Conservation (phyloP, 1,140 invertebrate genomes). For the Stenopsyche tienmushanensis region DNA sequence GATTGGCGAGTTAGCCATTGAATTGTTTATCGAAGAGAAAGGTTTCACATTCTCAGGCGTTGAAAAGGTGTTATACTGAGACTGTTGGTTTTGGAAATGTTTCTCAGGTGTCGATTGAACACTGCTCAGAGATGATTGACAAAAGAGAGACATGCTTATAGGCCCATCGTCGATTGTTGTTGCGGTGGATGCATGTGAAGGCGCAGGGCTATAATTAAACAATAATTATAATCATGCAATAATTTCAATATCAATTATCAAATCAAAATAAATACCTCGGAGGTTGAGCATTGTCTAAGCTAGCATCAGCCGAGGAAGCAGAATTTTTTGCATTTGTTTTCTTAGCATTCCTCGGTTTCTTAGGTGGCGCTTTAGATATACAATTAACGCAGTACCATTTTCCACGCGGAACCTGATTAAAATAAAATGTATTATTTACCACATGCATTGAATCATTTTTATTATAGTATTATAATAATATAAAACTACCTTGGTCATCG, state of each 20-base stretch:
- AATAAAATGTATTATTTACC: not conserved
- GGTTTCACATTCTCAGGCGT: constrained; percentile 20
- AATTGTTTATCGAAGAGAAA: constrained; percentile 15
- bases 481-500: constrained; percentile 70
- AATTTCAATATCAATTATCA: not conserved
- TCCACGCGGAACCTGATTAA: constrained; percentile 68
- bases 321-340: constrained; percentile 58
- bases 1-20: not conserved
- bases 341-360: constrained; percentile 59
- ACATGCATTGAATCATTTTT: constrained; percentile 16
- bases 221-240: not conserved
- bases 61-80: constrained; percentile 13
- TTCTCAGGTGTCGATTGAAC: constrained; percentile 47
- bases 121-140: constrained; percentile 39
- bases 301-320: constrained; percentile 41
- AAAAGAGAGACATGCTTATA: constrained; percentile 39
- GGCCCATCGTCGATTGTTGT: constrained; percentile 50
- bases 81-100: constrained; percentile 25
- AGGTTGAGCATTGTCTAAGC: constrained; percentile 33
- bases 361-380: constrained; percentile 69
- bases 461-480: not conserved
- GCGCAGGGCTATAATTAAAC: constrained; percentile 45
- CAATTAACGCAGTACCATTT: constrained; percentile 87
- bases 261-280: constrained; percentile 28
- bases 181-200: constrained; percentile 51